A percentile compares a stretch with the other conserved stretches of the same genome.
Evolutionary conservation across 2,797 vertebrate species (phyloP).

Genomic region (Gallinago stenura): DNA sequence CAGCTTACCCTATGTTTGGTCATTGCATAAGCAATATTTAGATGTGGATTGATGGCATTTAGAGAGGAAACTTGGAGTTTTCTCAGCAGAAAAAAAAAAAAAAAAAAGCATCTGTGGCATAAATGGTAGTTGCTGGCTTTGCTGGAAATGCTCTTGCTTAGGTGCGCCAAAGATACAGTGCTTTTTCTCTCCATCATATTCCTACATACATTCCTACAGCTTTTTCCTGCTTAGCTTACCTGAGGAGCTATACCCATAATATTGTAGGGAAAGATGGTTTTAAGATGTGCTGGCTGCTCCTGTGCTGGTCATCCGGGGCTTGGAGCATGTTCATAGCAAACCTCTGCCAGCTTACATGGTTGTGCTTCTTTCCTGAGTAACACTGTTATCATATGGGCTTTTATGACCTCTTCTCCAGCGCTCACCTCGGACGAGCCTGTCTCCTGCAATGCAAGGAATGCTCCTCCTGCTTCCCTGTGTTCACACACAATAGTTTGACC

Average conservation of each 20-base stretch:
- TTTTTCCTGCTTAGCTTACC: background rate
- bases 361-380: constrained; percentile 31
- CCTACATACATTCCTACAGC: background rate
- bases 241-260: background rate
- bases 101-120: background rate
- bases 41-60: background rate
- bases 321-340: background rate
- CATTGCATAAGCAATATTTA: background rate
- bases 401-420: background rate
- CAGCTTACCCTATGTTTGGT: background rate
- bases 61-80: background rate
- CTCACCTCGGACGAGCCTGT: background rate
- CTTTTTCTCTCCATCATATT: background rate
- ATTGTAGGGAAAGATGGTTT: background rate
- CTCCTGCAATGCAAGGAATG: constrained; percentile 14
- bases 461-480: background rate
- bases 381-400: background rate
- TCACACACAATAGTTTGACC: background rate
- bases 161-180: background rate
- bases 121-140: background rate
- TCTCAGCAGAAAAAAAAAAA: background rate
- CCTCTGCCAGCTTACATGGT: background rate
- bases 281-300: background rate
- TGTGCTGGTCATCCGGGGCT: background rate
- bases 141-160: background rate